Conservation (phyloP, 2,888 invertebrate species). For the Eristalinus sepulchralis region DNA sequence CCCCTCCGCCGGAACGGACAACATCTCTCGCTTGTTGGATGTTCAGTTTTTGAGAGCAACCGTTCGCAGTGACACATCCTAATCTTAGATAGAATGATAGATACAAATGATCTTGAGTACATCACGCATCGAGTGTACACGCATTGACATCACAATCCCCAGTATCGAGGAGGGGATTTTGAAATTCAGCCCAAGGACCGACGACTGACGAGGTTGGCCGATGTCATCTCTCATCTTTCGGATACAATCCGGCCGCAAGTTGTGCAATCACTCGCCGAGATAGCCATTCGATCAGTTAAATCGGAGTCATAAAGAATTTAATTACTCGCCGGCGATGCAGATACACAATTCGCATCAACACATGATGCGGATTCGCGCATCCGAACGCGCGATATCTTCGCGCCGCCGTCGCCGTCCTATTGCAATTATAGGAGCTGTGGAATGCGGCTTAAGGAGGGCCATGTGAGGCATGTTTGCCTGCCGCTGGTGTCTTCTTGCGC, state of each 20-base stretch:
- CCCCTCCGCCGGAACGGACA: background rate
- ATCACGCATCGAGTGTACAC: conserved; percentile 43
- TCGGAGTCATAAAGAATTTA: conserved; percentile 45
- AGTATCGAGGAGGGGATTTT: background rate
- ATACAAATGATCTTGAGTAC: conserved; percentile 42
- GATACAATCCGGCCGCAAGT: background rate
- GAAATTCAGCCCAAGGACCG: conserved; percentile 49
- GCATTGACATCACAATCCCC: conserved; percentile 36
- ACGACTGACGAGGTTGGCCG: background rate
- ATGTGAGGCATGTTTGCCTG: conserved; percentile 20
- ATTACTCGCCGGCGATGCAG: conserved; percentile 29
- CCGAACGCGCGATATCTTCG: background rate
- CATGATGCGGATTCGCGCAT: background rate
- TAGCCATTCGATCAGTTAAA: conserved; percentile 37
- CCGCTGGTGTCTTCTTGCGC: background rate
- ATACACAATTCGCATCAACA: conserved; percentile 15
- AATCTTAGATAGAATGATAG: conserved; percentile 45
- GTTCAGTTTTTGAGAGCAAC: background rate
- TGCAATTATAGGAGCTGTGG: conserved; percentile 23
- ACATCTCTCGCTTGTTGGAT: background rate
- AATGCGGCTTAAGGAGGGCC: conserved; percentile 37
- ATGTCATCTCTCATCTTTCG: background rate
- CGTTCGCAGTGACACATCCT: background rate
- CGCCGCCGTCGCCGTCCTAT: background rate
- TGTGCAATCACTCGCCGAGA: conserved; percentile 16